phyloP scores from a whole-genome alignment of 2,113 vertebrate genomes.

The Anser brachyrhynchus region DNA sequence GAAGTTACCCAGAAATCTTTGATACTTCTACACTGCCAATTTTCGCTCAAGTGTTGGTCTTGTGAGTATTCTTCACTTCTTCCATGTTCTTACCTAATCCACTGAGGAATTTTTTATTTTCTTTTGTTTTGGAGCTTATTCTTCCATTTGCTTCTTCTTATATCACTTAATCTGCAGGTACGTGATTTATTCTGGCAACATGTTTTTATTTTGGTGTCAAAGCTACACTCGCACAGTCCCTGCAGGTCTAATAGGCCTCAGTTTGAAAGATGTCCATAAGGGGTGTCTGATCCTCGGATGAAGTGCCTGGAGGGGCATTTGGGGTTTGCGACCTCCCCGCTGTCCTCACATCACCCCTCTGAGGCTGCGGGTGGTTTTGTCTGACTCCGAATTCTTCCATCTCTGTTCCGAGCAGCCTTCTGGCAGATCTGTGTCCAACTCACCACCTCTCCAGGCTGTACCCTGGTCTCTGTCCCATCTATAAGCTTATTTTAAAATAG shows the following conservation, averaged over 20 bases:
- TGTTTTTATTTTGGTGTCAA: neutral
- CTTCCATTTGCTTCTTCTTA: neutral
- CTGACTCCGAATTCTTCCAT: fast-evolving
- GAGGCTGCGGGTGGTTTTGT: neutral
- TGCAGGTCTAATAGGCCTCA: no score
- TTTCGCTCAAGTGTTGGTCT: neutral
- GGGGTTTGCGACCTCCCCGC: neutral
- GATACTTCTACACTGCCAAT: neutral
- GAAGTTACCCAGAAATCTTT: neutral
- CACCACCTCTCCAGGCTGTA: no score
- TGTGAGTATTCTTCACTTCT: neutral
- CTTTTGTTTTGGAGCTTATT: neutral
- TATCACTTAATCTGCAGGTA: neutral
- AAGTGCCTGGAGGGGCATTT: neutral
- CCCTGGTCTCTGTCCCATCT: neutral
- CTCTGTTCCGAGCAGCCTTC: neutral
- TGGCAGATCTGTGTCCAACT: neutral
- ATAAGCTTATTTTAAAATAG: neutral
- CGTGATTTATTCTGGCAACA: neutral
- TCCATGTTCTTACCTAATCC: neutral
- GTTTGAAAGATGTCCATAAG: neutral
- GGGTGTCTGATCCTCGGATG: neutral
- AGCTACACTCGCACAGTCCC: neutral
- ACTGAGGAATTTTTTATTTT: neutral
- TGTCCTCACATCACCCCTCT: neutral